A percentile compares a stretch with the other conserved stretches of the same genome.
phyloP scores from a whole-genome alignment of 2,113 vertebrate genomes.

The Sisor rabdophorus region DNA sequence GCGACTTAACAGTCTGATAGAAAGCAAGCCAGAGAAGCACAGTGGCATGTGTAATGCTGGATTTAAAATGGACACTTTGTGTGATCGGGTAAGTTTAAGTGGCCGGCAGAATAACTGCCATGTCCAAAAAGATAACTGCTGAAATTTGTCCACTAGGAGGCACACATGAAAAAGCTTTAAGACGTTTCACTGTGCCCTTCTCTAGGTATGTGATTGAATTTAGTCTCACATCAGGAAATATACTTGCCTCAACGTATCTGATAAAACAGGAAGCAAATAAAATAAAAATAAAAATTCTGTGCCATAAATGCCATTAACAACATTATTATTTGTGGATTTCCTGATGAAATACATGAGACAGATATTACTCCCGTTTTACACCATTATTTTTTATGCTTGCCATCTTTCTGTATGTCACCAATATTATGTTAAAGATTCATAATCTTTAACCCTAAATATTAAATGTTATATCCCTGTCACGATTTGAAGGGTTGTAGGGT shows the following conservation, averaged over 20 bases:
- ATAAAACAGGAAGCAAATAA: too few relatives aligned
- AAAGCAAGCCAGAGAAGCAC: constrained; percentile 2
- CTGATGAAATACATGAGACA: too few relatives aligned
- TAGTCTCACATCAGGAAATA: not conserved
- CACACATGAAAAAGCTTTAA: not conserved
- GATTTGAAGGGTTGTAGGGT: too few relatives aligned
- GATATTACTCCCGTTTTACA: too few relatives aligned
- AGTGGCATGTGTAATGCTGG: constrained; percentile 22
- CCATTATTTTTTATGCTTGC: too few relatives aligned
- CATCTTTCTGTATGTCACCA: too few relatives aligned
- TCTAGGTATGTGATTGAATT: not conserved
- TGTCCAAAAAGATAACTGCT: not conserved
- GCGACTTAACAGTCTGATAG: constrained; percentile 20
- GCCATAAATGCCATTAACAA: too few relatives aligned
- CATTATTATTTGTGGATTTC: too few relatives aligned
- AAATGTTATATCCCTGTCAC: too few relatives aligned
- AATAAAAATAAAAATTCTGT: too few relatives aligned
- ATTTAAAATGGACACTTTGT: constrained; percentile 17
- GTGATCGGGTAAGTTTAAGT: constrained; percentile 1
- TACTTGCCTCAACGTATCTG: not conserved
- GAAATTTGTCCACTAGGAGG: not conserved
- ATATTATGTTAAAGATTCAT: too few relatives aligned
- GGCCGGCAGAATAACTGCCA: constrained; percentile 11
- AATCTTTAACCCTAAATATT: too few relatives aligned
- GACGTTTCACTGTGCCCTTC: not conserved